These are phyloP conservation scores for Tauraco erythrolophus DNA, from an alignment of 2,113 vertebrate species.

Conservation along the genomic window DNA sequence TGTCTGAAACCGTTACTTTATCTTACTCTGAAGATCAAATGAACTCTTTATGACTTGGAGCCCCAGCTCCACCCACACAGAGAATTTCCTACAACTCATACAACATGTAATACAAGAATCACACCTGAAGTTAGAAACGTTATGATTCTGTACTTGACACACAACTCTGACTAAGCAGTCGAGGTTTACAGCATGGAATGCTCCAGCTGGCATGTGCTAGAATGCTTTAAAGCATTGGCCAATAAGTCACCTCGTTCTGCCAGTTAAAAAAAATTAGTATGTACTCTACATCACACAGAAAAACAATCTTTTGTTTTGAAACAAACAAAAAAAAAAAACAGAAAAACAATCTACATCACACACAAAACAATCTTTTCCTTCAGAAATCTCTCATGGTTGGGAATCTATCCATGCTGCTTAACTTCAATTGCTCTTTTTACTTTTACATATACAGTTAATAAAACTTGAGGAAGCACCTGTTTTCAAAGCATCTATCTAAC, in stretches of 20 bases:
- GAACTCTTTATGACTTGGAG: neutral
- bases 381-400: neutral
- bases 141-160: neutral
- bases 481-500: slow-evolving; percentile 4
- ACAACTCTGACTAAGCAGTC: neutral
- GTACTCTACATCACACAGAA: neutral
- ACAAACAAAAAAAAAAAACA: too few species aligned
- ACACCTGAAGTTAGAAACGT: neutral
- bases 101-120: neutral
- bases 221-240: neutral
- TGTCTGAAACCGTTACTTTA: neutral
- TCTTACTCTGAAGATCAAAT: neutral
- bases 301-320: neutral
- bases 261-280: neutral
- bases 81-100: neutral
- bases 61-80: neutral
- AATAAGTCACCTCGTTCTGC: neutral
- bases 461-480: slow-evolving; percentile 61
- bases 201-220: neutral
- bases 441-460: slow-evolving; percentile 38
- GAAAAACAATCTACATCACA: too few species aligned
- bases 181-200: neutral
- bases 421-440: neutral
- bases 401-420: neutral
- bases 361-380: neutral